Conservation (phyloP, 2,113 vertebrate genomes). For the Lampris megalopsis region DNA sequence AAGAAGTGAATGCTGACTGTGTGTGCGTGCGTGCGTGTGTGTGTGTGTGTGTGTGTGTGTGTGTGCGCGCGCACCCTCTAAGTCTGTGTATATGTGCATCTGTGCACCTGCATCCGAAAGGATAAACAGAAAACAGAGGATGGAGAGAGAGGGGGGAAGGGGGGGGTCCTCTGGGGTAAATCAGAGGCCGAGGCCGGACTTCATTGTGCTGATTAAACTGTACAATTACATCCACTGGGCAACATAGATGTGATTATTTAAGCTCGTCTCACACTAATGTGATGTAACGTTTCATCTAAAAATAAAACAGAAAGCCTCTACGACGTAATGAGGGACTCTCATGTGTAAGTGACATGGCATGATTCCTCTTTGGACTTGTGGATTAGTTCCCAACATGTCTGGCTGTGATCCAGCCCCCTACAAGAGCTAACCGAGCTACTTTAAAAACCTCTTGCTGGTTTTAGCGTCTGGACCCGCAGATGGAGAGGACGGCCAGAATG, state of each 20-base stretch:
- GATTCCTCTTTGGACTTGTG: neutral
- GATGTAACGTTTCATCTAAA: constrained; percentile 64
- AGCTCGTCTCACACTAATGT: constrained; percentile 54
- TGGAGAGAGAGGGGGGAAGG: neutral
- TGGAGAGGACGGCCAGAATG: neutral
- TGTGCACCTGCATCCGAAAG: neutral
- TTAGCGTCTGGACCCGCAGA: too few species aligned
- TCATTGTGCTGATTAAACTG: constrained; percentile 56
- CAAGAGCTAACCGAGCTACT: too few species aligned
- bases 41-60: constrained; percentile 1
- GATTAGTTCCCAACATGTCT: too few species aligned
- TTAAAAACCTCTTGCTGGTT: too few species aligned
- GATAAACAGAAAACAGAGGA: neutral
- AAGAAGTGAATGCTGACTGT: neutral
- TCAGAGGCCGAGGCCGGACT: constrained; percentile 24
- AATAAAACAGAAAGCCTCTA: constrained; percentile 48
- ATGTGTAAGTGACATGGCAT: constrained; percentile 24
- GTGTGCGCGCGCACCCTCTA: too few species aligned
- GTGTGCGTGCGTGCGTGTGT: neutral
- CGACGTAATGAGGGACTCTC: constrained; percentile 11
- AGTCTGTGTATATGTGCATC: neutral
- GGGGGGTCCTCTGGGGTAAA: constrained; percentile 34
- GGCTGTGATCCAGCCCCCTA: too few species aligned
- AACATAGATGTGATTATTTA: constrained; percentile 72
- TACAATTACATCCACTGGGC: constrained; percentile 50